These are phyloP conservation scores for Cacatua alba DNA, from an alignment of 2,113 vertebrate species.

Conservation along the genomic window DNA sequence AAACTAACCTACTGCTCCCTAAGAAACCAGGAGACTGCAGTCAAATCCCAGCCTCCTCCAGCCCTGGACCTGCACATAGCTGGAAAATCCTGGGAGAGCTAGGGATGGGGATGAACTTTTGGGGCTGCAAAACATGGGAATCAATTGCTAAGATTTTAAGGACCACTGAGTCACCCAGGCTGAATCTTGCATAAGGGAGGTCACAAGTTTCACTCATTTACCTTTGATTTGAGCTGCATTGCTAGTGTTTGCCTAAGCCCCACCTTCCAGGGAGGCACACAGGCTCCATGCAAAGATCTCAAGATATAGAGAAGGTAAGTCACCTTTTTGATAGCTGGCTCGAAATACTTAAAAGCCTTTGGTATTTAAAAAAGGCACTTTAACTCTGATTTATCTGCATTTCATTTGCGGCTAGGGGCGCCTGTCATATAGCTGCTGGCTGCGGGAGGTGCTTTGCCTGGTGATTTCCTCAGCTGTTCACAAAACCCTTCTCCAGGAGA, in stretches of 20 bases:
- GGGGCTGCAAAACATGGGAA: not conserved
- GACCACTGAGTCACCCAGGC: not conserved
- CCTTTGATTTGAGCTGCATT: not conserved
- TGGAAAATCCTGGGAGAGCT: not conserved
- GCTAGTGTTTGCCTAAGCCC: constrained; percentile 36
- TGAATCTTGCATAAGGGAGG: not conserved
- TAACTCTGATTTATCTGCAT: constrained; percentile 45
- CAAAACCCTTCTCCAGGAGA: constrained; percentile 30
- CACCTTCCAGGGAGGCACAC: constrained; percentile 31
- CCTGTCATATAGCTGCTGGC: constrained; percentile 32
- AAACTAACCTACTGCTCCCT: not conserved
- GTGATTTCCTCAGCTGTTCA: constrained; percentile 35
- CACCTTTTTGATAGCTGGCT: constrained; percentile 32
- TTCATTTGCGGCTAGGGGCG: not conserved
- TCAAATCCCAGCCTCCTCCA: not conserved
- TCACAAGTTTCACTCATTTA: not conserved
- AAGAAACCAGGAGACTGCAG: not conserved
- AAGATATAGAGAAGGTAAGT: constrained; percentile 36
- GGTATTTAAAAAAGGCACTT: constrained; percentile 59
- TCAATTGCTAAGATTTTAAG: not conserved
- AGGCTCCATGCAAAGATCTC: constrained; percentile 54
- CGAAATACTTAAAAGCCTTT: constrained; percentile 52
- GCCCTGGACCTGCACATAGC: not conserved
- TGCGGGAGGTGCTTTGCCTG: not conserved
- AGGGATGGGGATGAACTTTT: not conserved